These are phyloP conservation scores for Phrynosoma platyrhinos DNA, from an alignment of 2,113 vertebrate genomes.

Conservation along the genomic window DNA sequence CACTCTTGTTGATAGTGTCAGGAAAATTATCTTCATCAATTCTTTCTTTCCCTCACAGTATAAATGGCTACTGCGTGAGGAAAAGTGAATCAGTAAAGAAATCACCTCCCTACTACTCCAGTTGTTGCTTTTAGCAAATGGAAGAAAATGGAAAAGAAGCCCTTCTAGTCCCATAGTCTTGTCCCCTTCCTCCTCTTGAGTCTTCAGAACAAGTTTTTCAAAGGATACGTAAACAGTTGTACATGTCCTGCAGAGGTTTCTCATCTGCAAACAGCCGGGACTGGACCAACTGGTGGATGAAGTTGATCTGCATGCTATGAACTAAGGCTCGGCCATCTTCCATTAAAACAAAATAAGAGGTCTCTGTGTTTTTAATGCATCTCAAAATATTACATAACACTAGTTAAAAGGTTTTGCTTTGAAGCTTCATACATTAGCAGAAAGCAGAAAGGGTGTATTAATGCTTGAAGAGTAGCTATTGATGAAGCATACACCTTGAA, in stretches of 20 bases:
- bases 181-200: not conserved
- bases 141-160: not conserved
- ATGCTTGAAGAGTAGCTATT: constrained; percentile 12
- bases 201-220: not conserved
- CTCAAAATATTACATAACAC: constrained; percentile 18
- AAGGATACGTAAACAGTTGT: constrained; percentile 99
- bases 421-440: not conserved
- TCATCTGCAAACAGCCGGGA: constrained; percentile 97
- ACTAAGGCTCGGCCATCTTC: constrained; percentile 95
- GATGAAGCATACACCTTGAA: not conserved
- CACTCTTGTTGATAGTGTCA: no score
- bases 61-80: no score
- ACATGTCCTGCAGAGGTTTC: constrained; percentile 99
- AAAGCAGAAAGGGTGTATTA: constrained; percentile 7
- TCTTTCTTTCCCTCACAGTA: no score
- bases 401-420: not conserved
- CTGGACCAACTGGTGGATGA: constrained; percentile 97
- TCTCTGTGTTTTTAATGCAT: not conserved
- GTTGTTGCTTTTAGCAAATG: not conserved
- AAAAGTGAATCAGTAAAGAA: not conserved
- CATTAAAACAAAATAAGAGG: constrained; percentile 49
- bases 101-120: not conserved
- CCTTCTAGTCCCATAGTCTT: not conserved
- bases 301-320: constrained; percentile 97
- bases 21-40: no score